A percentile compares a stretch with the other conserved stretches of the same genome.
phyloP scores from a whole-genome alignment of 2,797 vertebrate species.

The Amblyopsis hoosieri region DNA sequence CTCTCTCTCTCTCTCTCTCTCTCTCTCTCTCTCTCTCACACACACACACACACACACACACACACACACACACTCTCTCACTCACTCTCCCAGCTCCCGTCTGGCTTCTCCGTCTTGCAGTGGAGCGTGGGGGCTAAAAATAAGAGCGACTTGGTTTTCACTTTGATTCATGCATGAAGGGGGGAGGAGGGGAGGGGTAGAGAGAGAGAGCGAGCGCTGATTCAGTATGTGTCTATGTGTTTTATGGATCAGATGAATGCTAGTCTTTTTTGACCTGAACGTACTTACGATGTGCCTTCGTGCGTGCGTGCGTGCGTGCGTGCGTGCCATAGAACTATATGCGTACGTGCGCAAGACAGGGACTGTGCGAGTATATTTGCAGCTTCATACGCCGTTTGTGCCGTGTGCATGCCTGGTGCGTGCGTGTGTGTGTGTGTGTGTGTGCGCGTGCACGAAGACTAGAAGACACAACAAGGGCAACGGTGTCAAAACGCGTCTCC shows the following conservation, averaged over 20 bases:
- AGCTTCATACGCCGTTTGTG: not conserved
- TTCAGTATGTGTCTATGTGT: constrained; percentile 29
- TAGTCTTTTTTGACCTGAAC: not conserved
- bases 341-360: constrained; percentile 11
- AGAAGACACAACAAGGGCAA: not conserved
- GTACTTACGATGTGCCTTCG: constrained; percentile 12
- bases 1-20: no score
- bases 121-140: constrained; percentile 72
- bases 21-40: no score
- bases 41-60: not conserved
- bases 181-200: not conserved
- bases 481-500: no score
- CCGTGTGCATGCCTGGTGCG: constrained; percentile 3
- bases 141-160: constrained; percentile 56
- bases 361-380: constrained; percentile 29
- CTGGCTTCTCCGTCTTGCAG: constrained; percentile 65
- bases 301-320: constrained; percentile 16
- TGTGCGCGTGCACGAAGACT: constrained; percentile 3
- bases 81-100: constrained; percentile 51
- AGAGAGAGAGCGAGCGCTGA: constrained; percentile 4
- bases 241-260: constrained; percentile 20
- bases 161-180: constrained; percentile 38
- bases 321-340: not conserved
- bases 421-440: constrained; percentile 9
- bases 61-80: not conserved